Evolutionary conservation across 2,797 vertebrate genomes (phyloP).

Genomic region (Cygnus olor): DNA sequence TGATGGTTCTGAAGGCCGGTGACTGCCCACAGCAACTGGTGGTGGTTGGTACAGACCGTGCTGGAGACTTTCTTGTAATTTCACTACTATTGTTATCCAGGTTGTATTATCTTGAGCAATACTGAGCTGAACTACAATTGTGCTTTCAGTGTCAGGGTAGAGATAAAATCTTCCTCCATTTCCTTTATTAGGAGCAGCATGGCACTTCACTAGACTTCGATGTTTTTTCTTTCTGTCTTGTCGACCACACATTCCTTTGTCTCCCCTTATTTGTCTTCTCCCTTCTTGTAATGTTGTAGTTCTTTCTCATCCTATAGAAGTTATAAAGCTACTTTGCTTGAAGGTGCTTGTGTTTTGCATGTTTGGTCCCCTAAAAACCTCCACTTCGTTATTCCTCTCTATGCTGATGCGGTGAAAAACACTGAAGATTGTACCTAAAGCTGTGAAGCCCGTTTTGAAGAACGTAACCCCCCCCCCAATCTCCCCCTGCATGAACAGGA

Average conservation of each 20-base stretch:
- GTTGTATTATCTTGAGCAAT: neutral
- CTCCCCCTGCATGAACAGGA: neutral
- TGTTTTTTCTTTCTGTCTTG: neutral
- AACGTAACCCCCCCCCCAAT: fast-evolving
- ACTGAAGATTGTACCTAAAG: neutral
- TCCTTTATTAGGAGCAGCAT: neutral
- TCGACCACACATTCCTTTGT: neutral
- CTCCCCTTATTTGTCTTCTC: neutral
- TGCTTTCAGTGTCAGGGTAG: neutral
- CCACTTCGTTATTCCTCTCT: neutral
- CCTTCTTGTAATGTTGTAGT: neutral
- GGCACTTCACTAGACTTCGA: neutral
- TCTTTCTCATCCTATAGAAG: neutral
- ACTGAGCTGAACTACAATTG: neutral
- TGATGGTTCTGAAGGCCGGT: neutral
- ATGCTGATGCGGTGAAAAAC: neutral
- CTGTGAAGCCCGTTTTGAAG: neutral
- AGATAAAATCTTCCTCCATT: neutral
- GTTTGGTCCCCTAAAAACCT: neutral
- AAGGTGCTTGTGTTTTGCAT: neutral
- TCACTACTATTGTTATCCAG: neutral
- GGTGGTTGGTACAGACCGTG: neutral
- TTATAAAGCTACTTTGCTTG: neutral
- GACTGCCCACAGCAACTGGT: neutral
- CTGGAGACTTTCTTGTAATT: neutral